Evolutionary conservation across 2,797 vertebrate species (phyloP).

Genomic region (Poecilia velifera): DNA sequence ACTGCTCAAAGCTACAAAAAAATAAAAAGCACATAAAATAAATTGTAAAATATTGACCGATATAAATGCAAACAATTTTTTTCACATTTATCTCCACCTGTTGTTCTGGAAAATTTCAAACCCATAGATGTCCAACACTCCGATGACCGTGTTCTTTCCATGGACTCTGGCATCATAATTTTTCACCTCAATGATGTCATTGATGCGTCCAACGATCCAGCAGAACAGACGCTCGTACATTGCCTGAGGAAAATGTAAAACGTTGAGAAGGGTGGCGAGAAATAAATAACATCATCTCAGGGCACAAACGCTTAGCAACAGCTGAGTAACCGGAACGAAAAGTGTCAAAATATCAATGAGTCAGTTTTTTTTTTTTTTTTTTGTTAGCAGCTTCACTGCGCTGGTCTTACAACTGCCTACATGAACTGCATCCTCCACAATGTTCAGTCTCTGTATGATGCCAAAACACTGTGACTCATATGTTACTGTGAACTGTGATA

Average conservation of each 20-base stretch:
- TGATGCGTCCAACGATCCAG: slow-evolving; percentile 97
- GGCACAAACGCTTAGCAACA: slow-evolving; percentile 8
- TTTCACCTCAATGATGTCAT: slow-evolving; percentile 94
- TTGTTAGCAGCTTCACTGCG: slow-evolving; percentile 20
- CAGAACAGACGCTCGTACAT: slow-evolving; percentile 98
- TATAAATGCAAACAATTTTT: background rate
- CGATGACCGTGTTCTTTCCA: slow-evolving; percentile 97
- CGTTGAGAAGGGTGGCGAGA: background rate
- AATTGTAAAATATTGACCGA: too few species aligned
- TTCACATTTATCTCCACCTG: slow-evolving; percentile 81
- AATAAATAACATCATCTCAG: background rate
- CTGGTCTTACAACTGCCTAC: background rate
- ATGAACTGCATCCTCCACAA: slow-evolving; percentile 15
- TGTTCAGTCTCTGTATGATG: slow-evolving; percentile 33
- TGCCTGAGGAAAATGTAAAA: slow-evolving; percentile 79
- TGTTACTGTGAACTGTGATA: slow-evolving; percentile 22
- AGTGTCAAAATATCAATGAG: slow-evolving; percentile 48
- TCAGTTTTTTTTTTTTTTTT: slow-evolving; percentile 33
- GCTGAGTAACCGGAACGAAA: slow-evolving; percentile 6
- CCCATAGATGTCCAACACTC: slow-evolving; percentile 97
- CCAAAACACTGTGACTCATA: slow-evolving; percentile 59
- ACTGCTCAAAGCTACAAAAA: slow-evolving; percentile 91
- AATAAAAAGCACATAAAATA: background rate
- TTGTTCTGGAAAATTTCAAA: slow-evolving; percentile 99
- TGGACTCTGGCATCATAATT: slow-evolving; percentile 90